Base-by-base conservation (phyloP, 30 jellyfish, hydroid and myxozoan genomes). In the Haliclystus octoradiatus region DNA sequence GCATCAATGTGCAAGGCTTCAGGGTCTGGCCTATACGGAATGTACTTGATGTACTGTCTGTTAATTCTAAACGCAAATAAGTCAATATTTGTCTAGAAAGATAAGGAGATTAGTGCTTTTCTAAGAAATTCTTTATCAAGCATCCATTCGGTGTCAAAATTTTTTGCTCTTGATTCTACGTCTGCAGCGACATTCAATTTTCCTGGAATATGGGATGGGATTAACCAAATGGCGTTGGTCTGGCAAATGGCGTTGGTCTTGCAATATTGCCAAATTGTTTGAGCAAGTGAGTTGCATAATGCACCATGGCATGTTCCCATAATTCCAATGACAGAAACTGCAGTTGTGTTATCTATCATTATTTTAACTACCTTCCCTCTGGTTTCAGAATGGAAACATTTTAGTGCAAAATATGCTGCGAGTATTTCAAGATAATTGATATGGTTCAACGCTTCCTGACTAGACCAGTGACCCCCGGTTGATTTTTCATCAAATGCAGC, bases 341-440 rank as follows among this genome's bases (percentile, higher is more conserved):
- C 93, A 19, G 82, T 50, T 62, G 93, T 72, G 49, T 80, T 71
- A 40, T 80, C 93, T 30, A 71, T 70, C 81, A 53, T 52, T 52
- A 52, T 52, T 52, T 52, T 52, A 3, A 52, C 68, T 19, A 19
- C 5, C 24, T 52, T 52, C 26, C 24, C 26, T 3, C 5, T n/a
- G 22, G 26, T 5, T 52, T 28, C 7, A 52, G 7, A 52, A 3
- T 28, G 26, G 68, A 52, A 52, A 52, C 9, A 5, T n/a, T 52
- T 52, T 3, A 52, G 24, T 5, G 68, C 68, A 52, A 52, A 52
- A 31, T 52, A 52, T 7, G 68, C 68, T 3, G 68, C 68, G 5
- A 19, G 22, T 3, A 52, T 5, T 52, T 52, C 68, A 7, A 52
- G 26, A 52, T 19, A 7, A 52, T 52, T 52, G 26, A 52, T 52